Base-by-base conservation (phyloP, 2,888 invertebrate genomes). In the Furcula furcula region DNA sequence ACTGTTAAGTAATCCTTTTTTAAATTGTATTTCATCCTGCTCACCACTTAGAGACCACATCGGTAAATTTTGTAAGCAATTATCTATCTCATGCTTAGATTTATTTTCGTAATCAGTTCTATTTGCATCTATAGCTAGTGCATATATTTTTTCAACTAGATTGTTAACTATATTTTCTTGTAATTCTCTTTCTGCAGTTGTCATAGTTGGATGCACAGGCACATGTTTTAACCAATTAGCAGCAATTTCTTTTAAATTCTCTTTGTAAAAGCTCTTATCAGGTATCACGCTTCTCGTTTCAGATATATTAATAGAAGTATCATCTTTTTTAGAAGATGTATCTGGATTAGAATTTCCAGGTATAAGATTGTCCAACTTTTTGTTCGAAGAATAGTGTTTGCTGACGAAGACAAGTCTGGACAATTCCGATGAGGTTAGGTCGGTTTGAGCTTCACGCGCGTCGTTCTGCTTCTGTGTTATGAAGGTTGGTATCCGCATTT, bases 221-320 rank as follows among this genome's bases (percentile, higher is more conserved):
- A 81, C 43, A 6, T 61, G 54, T 29, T 60, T 43, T 0, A 71
- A 38, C 71, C 76, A 79, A 19, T 60, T 47, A 4, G 40, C 31
- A 4, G 76, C 50, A 42, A 52, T 49, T 20, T 35, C 41, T 28
- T 57, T 47, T 11, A 78, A 35, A 22, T 46, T 34, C 7, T 68
- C 52, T 31, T 55, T 65, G 7, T 68, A 65, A 19, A 47, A 43
- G 9, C 43, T 53, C 22, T 14, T 47, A n/a, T 39, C 48, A 3
- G 54, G 40, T 6, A 37, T 26, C 1, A 36, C 23, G 4, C 41
- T 34, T 11, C 36, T 27, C 0, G 46, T 44, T 10, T 40, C 35
- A 9, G 14, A 26, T 26, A 26, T 14, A 1, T 3, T 13, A 7
- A 26, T 3, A n/a, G 14, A 7, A 10, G 4, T 3, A 23, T 4